Base-by-base conservation (phyloP, 2,113 vertebrate species). In the Colius striatus region DNA sequence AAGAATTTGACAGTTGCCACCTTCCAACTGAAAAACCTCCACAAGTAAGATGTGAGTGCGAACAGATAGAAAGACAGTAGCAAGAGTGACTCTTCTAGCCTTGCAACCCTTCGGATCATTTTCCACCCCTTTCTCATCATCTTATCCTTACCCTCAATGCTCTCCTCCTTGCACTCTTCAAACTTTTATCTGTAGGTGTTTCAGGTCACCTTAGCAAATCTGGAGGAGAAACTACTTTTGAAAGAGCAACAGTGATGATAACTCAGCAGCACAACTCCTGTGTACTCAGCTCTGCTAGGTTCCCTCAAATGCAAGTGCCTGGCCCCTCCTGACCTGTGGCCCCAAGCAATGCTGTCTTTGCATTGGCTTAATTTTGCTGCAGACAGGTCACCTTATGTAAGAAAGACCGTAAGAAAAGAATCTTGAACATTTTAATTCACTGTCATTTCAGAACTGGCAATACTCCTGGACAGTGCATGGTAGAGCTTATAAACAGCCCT, bases 401-500 rank as follows among this genome's bases (percentile, higher is more conserved):
- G 86, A 94, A 55, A 63, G 20, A 58, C 72, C 17, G 1, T 61
- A 84, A 68, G 65, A 92, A 67, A 93, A 91, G 53, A 89, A 95
- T 94, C 54, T 14, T 34, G 66, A 72, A 66, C 27, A 66, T 84
- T 95, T 94, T 87, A 43, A 90, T 89, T 79, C 1, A 2, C 45
- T 60, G 47, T 47, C 11, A 16, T 86, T 94, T 95, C 72, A 90
- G 83, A 81, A 67, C 65, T 41, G 75, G 34, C 88, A 86, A 34
- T 50, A 29, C 20, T 68, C 73, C 63, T 58, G 67, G 78, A 81
- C 48, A 65, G 79, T 51, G 55, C 36, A 54, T 1, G 2, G 67
- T 5, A 43, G 48, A 58, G 53, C 34, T 89, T 87, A 93, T 82
- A 95, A 96, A 96, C 80, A 92, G 58, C 7, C 2, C 45, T 92